Percentiles rank a stretch among this genome's conserved stretches.
Conservation (phyloP, 2,888 invertebrate species). For the Melanostoma mellinum region DNA sequence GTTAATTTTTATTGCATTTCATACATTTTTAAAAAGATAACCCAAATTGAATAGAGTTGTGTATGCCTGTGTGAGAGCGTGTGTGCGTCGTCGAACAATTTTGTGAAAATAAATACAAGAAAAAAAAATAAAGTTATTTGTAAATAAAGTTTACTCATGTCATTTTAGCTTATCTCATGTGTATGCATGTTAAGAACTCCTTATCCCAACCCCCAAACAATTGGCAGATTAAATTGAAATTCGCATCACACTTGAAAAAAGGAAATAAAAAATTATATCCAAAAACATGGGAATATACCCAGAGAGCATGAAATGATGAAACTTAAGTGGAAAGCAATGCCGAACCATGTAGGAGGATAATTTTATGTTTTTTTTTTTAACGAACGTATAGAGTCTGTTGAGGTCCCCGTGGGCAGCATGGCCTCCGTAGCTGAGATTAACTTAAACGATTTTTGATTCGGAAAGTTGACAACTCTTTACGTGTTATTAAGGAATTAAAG, state of each 20-base stretch:
- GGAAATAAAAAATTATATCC: too few species aligned
- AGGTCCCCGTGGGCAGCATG: too few species aligned
- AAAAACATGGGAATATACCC: too few species aligned
- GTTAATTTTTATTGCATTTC: constrained; percentile 48
- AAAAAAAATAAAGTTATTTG: constrained; percentile 10
- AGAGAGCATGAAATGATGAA: too few species aligned
- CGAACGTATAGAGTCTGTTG: too few species aligned
- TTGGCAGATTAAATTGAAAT: constrained; percentile 17
- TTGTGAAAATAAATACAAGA: background rate
- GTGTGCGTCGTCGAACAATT: constrained; percentile 3
- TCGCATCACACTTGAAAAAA: background rate
- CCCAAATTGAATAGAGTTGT: constrained; percentile 33
- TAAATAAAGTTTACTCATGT: constrained; percentile 28
- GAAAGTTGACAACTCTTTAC: too few species aligned
- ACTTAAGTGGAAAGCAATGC: too few species aligned
- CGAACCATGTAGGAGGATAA: too few species aligned
- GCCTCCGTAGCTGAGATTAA: too few species aligned
- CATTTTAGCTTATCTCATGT: constrained; percentile 14
- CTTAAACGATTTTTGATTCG: too few species aligned
- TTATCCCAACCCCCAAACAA: constrained; percentile 5
- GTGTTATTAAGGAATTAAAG: too few species aligned
- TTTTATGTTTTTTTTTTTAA: too few species aligned
- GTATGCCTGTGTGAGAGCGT: background rate
- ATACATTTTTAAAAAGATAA: constrained; percentile 46
- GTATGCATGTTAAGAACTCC: constrained; percentile 12